A percentile compares a stretch with the other conserved stretches of the same genome.
These are phyloP conservation scores for Rhea pennata DNA, from an alignment of 2,113 vertebrate species.

Conservation along the genomic window DNA sequence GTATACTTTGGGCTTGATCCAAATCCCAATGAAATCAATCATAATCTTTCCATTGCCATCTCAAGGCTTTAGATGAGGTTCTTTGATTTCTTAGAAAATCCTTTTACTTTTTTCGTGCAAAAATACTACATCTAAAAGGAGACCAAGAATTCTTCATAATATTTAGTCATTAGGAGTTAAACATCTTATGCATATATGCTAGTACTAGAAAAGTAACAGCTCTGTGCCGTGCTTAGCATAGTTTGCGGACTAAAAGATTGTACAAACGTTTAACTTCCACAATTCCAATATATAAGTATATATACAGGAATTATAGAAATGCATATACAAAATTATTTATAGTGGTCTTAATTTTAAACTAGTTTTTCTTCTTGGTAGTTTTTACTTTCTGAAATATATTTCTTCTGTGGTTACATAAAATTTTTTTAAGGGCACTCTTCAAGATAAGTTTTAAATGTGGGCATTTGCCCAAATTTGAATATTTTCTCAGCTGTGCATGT, in stretches of 20 bases:
- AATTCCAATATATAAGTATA: not conserved
- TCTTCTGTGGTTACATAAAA: not conserved
- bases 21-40: constrained; percentile 58
- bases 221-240: not conserved
- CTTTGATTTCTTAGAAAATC: constrained; percentile 2
- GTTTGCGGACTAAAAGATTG: not conserved
- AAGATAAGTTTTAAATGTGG: constrained; percentile 58
- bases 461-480: constrained; percentile 18
- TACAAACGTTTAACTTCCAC: constrained; percentile 6
- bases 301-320: not conserved
- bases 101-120: not conserved
- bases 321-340: not conserved
- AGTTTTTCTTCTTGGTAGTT: not conserved
- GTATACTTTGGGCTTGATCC: constrained; percentile 56
- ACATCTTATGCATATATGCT: not conserved
- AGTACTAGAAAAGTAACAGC: not conserved
- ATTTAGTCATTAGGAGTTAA: not conserved
- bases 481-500: constrained; percentile 63
- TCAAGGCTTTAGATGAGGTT: constrained; percentile 20
- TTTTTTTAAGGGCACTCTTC: not conserved
- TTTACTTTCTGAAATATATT: constrained; percentile 2
- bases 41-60: constrained; percentile 52
- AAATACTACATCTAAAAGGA: constrained; percentile 15
- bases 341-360: not conserved
- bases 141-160: not conserved